Evolutionary conservation across 2,888 invertebrate genomes (phyloP), one percentile per base, ranked within the genome.

Genomic region (Thecocarcelia acutangulata): DNA sequence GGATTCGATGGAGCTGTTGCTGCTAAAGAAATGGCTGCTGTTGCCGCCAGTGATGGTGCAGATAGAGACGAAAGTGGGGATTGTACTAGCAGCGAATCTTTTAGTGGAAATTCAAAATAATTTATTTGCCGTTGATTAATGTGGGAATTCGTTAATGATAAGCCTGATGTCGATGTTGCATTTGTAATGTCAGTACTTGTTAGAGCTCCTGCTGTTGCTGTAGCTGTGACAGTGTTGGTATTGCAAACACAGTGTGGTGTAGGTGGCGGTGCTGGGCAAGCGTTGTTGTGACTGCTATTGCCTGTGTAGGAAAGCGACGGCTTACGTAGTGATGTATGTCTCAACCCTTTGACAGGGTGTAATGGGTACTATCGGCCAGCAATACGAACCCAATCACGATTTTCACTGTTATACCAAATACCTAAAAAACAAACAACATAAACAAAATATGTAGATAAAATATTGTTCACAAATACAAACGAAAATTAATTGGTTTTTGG

Each of bases 341-440:
- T 89, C 87, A 90, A 87, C 88, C 91, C 90, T 87, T 91, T 90
- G 86, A 88, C 89, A 89, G 91, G 91, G 89, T 91, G 89, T 87
- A 90, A 90, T 87, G 90, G 90, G 88, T 91, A 91, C 90, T 91
- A 91, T 90, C 90, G 90, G 85, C 91, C 90, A 87, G 90, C 90
- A 88, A 90, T 88, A 85, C 91, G 90, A 86, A 91, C 90, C 90
- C 90, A 91, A 89, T 90, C 90, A 87, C 90, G 91, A 86, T 90
- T 89, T 86, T 91, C 91, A 86, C 91, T 91, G 86, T 90, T 90
- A 87, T 91, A 91, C 91, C 91, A 91, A 88, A 91, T 89, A 87
- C 91, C 91, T 91, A 85, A 59, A 87, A 87, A 21, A 11, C 52
- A 44, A 52, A 58, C 11, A 28, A 59, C 52, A 58, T n/a, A 33